A percentile compares a stretch with the other conserved stretches of the same genome.
These are phyloP conservation scores for Drosophila tani DNA, from an alignment of 1,140 invertebrate genomes.

Conservation along the genomic window DNA sequence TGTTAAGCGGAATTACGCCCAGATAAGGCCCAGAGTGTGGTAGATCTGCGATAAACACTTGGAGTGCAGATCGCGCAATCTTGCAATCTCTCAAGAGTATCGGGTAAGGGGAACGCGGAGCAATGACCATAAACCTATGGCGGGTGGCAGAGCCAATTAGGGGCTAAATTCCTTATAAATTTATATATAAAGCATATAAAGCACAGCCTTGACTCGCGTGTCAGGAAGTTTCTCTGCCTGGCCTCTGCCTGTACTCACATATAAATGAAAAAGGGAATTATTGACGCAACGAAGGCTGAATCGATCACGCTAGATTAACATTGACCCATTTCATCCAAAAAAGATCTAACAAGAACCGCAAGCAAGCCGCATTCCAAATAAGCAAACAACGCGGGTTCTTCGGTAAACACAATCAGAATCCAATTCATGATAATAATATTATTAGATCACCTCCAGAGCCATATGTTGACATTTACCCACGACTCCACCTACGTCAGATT, in stretches of 20 bases:
- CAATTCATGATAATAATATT: constrained; percentile 66
- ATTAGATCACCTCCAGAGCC: constrained; percentile 54
- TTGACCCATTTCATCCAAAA: constrained; percentile 47
- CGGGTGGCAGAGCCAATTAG: constrained; percentile 25
- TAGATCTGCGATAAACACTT: constrained; percentile 60
- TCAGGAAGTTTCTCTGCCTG: too few relatives aligned
- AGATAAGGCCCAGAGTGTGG: constrained; percentile 57
- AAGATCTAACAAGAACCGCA: constrained; percentile 39
- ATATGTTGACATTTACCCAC: constrained; percentile 50
- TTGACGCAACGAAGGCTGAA: constrained; percentile 44
- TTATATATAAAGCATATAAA: not conserved
- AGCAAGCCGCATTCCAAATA: constrained; percentile 21
- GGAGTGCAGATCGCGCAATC: constrained; percentile 36
- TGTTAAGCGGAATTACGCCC: constrained; percentile 57
- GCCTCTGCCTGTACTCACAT: too few relatives aligned
- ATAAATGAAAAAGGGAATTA: not conserved
- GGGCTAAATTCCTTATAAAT: not conserved
- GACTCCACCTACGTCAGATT: constrained; percentile 21
- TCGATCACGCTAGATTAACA: constrained; percentile 53
- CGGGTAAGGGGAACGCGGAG: not conserved
- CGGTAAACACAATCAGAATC: constrained; percentile 50
- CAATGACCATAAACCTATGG: constrained; percentile 36
- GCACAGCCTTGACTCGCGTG: too few relatives aligned
- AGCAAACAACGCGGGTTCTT: constrained; percentile 13
- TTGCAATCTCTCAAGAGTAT: constrained; percentile 37